phyloP scores from a whole-genome alignment of 2,113 vertebrate genomes.

The Tragelaphus scriptus region DNA sequence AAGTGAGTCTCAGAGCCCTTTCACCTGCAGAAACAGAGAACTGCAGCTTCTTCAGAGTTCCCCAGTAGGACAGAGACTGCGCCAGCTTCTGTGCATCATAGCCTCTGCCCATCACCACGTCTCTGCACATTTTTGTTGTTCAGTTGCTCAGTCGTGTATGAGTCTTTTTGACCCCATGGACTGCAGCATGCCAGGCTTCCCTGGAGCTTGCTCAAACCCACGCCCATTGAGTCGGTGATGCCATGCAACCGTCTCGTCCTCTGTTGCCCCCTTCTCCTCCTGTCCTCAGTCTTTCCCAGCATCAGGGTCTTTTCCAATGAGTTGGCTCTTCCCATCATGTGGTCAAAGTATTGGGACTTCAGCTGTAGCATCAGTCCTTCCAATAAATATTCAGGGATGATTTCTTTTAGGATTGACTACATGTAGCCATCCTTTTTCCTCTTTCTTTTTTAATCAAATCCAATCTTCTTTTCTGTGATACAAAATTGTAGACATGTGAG shows the following conservation, averaged over 20 bases:
- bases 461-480: not conserved
- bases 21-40: not conserved
- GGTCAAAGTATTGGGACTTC: not conserved
- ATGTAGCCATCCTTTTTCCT: not conserved
- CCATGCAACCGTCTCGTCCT: not conserved
- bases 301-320: not conserved
- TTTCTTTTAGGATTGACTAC: not conserved
- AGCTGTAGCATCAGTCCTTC: not conserved
- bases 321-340: not conserved
- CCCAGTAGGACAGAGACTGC: not conserved
- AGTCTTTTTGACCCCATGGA: not conserved
- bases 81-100: not conserved
- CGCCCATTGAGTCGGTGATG: not conserved
- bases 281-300: not conserved
- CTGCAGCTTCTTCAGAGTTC: no score
- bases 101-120: not conserved
- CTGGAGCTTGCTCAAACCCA: not conserved
- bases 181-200: not conserved
- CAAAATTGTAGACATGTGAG: not conserved
- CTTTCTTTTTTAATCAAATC: not conserved
- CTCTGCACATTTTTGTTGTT: not conserved
- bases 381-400: not conserved
- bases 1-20: not conserved
- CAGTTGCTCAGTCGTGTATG: not conserved
- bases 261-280: not conserved